Evolutionary conservation across 2,888 invertebrate species (phyloP).

Genomic region (Urechis unicinctus): DNA sequence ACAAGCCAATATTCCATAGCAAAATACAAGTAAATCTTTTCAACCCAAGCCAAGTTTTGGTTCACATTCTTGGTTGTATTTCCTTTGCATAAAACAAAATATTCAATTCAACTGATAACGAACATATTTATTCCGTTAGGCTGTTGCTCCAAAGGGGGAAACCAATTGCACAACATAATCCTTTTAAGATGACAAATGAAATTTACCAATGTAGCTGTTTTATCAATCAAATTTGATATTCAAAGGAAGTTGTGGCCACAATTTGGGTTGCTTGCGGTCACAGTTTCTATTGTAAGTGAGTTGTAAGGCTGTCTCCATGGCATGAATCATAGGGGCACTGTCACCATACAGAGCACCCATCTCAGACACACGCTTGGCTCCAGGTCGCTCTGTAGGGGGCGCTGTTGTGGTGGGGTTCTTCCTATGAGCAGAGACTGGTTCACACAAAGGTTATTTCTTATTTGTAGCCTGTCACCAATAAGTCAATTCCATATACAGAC

Average conservation of each 20-base stretch:
- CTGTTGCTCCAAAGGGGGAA: no score
- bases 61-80: no score
- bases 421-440: not conserved
- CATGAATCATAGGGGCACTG: constrained; percentile 62
- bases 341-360: constrained; percentile 59
- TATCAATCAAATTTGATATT: constrained; percentile 45
- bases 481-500: not conserved
- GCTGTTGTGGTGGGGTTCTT: constrained; percentile 18
- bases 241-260: constrained; percentile 70
- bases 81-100: no score
- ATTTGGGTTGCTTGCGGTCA: constrained; percentile 59
- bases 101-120: no score
- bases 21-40: no score
- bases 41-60: no score
- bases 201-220: no score
- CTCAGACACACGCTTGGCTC: constrained; percentile 30
- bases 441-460: not conserved
- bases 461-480: not conserved
- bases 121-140: no score
- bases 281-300: constrained; percentile 61
- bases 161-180: no score
- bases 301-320: constrained; percentile 68
- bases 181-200: no score
- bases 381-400: constrained; percentile 43
- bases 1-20: no score